Evolutionary conservation across 2,113 vertebrate genomes (phyloP).

Genomic region (Tetrax tetrax): DNA sequence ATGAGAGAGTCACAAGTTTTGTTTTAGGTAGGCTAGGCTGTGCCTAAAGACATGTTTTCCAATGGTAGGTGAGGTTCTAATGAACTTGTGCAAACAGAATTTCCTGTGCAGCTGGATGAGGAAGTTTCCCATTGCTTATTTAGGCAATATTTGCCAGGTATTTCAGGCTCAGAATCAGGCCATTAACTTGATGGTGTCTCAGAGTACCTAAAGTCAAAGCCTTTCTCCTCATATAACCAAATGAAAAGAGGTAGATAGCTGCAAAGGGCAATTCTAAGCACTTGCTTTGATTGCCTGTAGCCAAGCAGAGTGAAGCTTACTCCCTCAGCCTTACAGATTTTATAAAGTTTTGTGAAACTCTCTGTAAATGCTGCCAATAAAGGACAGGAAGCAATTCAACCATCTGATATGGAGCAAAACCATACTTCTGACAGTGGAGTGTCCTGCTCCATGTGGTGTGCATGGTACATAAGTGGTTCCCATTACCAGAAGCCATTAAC

Average conservation of each 20-base stretch:
- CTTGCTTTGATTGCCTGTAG: not conserved
- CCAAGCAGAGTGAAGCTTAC: not conserved
- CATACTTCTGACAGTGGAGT: not conserved
- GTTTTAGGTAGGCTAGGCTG: not conserved
- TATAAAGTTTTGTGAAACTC: not conserved
- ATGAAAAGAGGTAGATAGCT: not conserved
- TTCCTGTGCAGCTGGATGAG: not conserved
- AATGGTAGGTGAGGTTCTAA: not conserved
- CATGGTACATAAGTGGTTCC: rapidly evolving
- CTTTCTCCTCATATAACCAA: not conserved
- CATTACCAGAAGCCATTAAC: not conserved
- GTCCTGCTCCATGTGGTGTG: no score
- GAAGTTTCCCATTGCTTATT: not conserved
- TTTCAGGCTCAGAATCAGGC: not conserved
- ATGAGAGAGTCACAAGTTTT: not conserved
- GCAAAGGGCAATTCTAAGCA: not conserved
- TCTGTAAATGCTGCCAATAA: not conserved
- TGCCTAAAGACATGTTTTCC: not conserved
- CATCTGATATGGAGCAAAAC: not conserved
- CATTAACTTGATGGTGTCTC: not conserved
- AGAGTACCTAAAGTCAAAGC: not conserved
- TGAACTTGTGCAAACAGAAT: not conserved
- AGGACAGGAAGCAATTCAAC: not conserved
- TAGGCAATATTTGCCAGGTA: not conserved
- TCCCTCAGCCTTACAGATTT: rapidly evolving